Base-by-base conservation (phyloP, 2,113 vertebrate species). In the Mugil cephalus region DNA sequence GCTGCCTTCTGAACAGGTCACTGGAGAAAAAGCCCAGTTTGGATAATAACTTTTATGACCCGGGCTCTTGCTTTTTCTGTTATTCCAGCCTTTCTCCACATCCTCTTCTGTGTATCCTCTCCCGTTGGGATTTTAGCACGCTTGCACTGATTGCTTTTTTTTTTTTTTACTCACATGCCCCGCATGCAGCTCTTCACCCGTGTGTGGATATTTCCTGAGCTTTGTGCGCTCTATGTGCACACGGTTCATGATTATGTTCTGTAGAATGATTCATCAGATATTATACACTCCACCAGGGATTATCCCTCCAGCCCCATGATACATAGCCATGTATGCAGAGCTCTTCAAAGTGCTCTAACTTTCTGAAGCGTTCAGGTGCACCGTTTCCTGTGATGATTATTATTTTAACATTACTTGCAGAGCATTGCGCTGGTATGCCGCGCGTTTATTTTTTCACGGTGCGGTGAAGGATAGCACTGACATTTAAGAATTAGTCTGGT, bases 201-300 rank as follows among this genome's bases (percentile, higher is more conserved):
- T 62, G 59, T 84, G 77, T 77, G 42, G 40, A 47, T 58, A 64
- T 64, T 62, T 63, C 43, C 6, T 75, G 45, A 77, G 80, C 36
- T 71, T 46, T 8, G 42, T 59, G 60, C 48, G 8, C 67, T 67
- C 72, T 72, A n/a, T 76, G 70, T 77, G 74, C 24, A 56, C 64
- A 55, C 78, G 38, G 43, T 83, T 87, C 88, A 85, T 87, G 79
- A 75, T 82, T 35, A 67, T 50, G 36, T 36, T 48, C 51, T 84
- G 43, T 19, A 74, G 56, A 76, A 74, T 80, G 72, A 87, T 84
- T 89, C 64, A 84, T 90, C 82, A 82, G 55, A 84, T 82, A 83
- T 36, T 59, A 56, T 72, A 74, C 65, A 67, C 69, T 75, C 63
- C 65, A 51, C 40, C 47, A 46, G 78, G 63, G 66, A 61, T 54